Evolutionary conservation across 2,888 invertebrate species (phyloP).

Genomic region (Noctuana brunneofusca): DNA sequence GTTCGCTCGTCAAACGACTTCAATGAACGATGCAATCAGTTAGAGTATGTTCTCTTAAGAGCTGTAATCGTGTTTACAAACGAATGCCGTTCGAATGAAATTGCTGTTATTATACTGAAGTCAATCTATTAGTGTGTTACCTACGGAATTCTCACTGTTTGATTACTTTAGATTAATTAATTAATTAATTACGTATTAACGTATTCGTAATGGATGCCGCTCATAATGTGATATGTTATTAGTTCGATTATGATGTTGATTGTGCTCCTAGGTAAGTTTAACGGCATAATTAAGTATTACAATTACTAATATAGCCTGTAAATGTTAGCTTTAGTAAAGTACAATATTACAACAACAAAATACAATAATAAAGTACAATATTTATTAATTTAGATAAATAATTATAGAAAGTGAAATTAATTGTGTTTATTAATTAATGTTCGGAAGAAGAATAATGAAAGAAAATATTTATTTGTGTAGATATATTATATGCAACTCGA

Average conservation of each 20-base stretch:
- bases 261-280: conserved; percentile 9
- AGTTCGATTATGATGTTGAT: not conserved
- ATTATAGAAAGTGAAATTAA: no score
- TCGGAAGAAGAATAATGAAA: no score
- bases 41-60: conserved; percentile 69
- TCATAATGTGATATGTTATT: conserved; percentile 10
- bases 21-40: conserved; percentile 73
- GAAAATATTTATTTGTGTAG: no score
- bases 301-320: not conserved
- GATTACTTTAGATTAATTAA: conserved; percentile 28
- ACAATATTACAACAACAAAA: no score
- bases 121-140: conserved; percentile 18
- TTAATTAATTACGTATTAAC: conserved; percentile 4
- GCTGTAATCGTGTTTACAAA: conserved; percentile 51
- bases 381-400: no score
- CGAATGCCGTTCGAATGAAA: conserved; percentile 44
- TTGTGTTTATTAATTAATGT: no score
- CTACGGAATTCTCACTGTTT: conserved; percentile 16
- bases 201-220: not conserved
- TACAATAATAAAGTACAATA: no score
- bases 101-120: conserved; percentile 41
- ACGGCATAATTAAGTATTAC: conserved; percentile 15
- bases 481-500: no score
- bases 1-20: conserved; percentile 60
- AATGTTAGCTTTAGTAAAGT: not conserved